Conservation (phyloP, 2,113 vertebrate genomes). For the Tupaia chinensis region DNA sequence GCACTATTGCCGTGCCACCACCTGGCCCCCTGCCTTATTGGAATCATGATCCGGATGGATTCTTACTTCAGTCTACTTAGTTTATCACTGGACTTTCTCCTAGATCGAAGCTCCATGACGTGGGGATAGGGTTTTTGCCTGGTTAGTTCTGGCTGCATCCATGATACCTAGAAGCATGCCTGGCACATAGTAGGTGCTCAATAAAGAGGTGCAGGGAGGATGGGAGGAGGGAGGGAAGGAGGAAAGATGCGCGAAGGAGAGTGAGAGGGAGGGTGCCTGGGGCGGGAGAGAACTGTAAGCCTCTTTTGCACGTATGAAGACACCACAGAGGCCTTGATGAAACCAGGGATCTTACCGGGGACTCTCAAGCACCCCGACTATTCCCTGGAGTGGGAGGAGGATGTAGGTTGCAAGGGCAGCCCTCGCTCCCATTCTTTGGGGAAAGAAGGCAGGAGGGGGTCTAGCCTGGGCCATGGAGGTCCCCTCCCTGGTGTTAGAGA, state of each 20-base stretch:
- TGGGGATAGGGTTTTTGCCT: background rate
- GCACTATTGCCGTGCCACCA: too few relatives aligned
- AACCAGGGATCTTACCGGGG: too few relatives aligned
- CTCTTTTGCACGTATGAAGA: background rate
- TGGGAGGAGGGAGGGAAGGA: too few relatives aligned
- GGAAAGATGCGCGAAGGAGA: too few relatives aligned
- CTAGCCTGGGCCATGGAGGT: fast-evolving
- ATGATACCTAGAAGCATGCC: background rate
- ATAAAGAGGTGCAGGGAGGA: fast-evolving
- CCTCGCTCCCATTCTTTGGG: fast-evolving
- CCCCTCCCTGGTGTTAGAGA: background rate
- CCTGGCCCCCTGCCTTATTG: too few relatives aligned
- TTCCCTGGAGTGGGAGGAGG: fast-evolving
- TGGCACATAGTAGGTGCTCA: background rate
- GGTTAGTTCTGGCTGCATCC: background rate
- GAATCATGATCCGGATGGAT: too few relatives aligned
- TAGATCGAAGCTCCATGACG: background rate
- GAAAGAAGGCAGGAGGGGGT: fast-evolving
- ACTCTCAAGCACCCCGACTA: fast-evolving
- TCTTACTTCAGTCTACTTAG: background rate
- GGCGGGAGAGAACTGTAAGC: background rate
- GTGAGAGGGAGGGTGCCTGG: fast-evolving
- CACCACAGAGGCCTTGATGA: background rate
- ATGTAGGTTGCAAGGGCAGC: too few relatives aligned
- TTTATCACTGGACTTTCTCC: background rate